Evolutionary conservation across 2,797 vertebrate genomes (phyloP).

Genomic region (Lagocephalus sceleratus): DNA sequence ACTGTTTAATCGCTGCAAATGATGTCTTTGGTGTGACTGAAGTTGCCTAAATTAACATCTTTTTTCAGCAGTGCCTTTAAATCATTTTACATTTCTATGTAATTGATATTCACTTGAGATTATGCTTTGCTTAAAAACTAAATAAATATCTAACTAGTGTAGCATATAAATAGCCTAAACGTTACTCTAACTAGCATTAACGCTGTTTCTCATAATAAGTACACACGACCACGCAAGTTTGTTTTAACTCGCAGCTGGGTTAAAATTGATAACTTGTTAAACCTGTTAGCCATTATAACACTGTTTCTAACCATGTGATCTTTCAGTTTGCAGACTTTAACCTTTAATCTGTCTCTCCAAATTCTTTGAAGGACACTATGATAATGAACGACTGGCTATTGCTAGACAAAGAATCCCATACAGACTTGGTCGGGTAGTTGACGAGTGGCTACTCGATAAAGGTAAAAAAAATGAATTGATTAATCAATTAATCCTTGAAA

Average conservation of each 20-base stretch:
- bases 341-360: slow-evolving; percentile 95
- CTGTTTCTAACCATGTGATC: slow-evolving; percentile 82
- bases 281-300: slow-evolving; percentile 74
- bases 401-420: slow-evolving; percentile 99
- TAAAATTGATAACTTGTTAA: slow-evolving; percentile 80
- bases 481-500: slow-evolving; percentile 83
- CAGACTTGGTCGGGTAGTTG: slow-evolving; percentile 99
- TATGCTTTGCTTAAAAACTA: slow-evolving; percentile 57
- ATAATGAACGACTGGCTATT: slow-evolving; percentile 99
- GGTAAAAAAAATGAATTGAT: slow-evolving; percentile 92
- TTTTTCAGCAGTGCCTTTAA: slow-evolving; percentile 46
- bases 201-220: slow-evolving; percentile 72
- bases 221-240: slow-evolving; percentile 70
- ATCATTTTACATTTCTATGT: slow-evolving; percentile 42
- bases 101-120: slow-evolving; percentile 43
- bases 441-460: slow-evolving; percentile 99
- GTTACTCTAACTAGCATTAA: slow-evolving; percentile 73
- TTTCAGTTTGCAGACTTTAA: slow-evolving; percentile 86
- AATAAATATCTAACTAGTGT: slow-evolving; percentile 76
- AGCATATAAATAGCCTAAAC: slow-evolving; percentile 82
- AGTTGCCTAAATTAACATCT: slow-evolving; percentile 47
- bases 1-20: slow-evolving; percentile 38
- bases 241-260: slow-evolving; percentile 74
- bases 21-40: slow-evolving; percentile 40
- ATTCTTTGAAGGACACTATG: slow-evolving; percentile 99